Evolutionary conservation across 2,113 vertebrate species (phyloP), one percentile per base, ranked within the genome.

Genomic region (Trichechus manatus): DNA sequence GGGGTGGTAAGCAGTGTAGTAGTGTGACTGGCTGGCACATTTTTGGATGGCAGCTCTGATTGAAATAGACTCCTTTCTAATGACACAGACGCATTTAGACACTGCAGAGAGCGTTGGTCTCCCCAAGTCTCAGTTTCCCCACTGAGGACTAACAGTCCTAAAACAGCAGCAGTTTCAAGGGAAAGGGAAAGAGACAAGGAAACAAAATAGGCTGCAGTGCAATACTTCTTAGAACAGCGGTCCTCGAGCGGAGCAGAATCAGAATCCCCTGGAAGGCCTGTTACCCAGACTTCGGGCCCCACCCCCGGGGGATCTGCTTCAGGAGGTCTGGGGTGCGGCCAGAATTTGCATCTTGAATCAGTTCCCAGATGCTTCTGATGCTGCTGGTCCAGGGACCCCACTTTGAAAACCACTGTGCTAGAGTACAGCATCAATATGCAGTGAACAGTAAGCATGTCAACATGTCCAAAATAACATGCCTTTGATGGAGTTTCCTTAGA

Each of bases 1-100:
- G 89, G 90, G 86, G 96, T 90, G 88, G 39, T 39, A 39, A 39
- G 39, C 39, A 39, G 39, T 39, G 39, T 39, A 94, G 95, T 66
- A 89, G 0, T 82, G 47, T 59, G 95, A 89, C 94, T 96, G 92
- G 91, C 96, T 95, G 64, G 95, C 86, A 91, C 86, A 87, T 95
- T 97, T 97, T 81, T 89, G 93, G 89, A 83, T 20, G 89, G 92
- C 96, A 94, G 93, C 95, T 87, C 17, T 13, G 39, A 31, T 0
- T 47, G 93, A 53, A 84, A 39, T 0, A 6, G 1, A 29, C 72
- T 91, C 50, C 17, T 39, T 53, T 44, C 3, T 6, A 80, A 50
- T 3, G 29, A 22, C n/a, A 11, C 17, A 83, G 80, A 42, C 2
- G 29, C 20, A 25, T n/a, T 27, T 29, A 91, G 81, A 96, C 86